Evolutionary conservation across 2,888 invertebrate species (phyloP), one percentile per base, ranked within the genome.

Genomic region (Eurois occulta): DNA sequence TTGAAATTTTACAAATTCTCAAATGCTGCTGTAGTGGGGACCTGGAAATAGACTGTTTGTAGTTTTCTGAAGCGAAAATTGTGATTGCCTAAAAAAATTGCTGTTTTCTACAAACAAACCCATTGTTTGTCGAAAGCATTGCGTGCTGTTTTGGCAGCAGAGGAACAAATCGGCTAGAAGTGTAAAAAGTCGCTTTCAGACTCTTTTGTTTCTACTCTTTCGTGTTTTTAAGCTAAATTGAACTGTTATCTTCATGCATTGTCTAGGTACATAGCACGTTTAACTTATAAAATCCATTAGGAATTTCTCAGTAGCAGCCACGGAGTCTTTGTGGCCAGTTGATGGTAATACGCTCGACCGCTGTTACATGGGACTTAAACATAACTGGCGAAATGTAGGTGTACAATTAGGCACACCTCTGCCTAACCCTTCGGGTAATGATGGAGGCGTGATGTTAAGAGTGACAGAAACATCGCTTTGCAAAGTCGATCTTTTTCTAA

Each of bases 81-180:
- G 75, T 28, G 64, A 41, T 80, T 64, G n/a, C 1, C 6, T 60
- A 32, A 70, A 70, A 81, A 75, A 64, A 55, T n/a, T n/a, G n/a
- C n/a, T n/a, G n/a, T n/a, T n/a, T n/a, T n/a, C n/a, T n/a, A n/a
- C n/a, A n/a, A n/a, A n/a, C n/a, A n/a, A n/a, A n/a, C n/a, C n/a
- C n/a, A n/a, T n/a, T n/a, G n/a, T 77, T 46, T 46, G 52, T 28
- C 18, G 41, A 18, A 43, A 46, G 24, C 10, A 64, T 18, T 69
- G 32, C 3, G 5, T 38, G 24, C 4, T 32, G 21, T 11, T 60
- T 11, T 48, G 18, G 16, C 2, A 3, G 18, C 16, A 16, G 6
- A 41, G 5, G 0, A n/a, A 65, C 16, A n/a, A 65, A 65, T 16
- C 0, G 16, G 5, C 43, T 43, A 43, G 43, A 16, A 43, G 5